Percentiles rank a stretch among this genome's conserved stretches.
phyloP scores from a whole-genome alignment of 2,797 vertebrate species.

The Siniperca scherzeri region DNA sequence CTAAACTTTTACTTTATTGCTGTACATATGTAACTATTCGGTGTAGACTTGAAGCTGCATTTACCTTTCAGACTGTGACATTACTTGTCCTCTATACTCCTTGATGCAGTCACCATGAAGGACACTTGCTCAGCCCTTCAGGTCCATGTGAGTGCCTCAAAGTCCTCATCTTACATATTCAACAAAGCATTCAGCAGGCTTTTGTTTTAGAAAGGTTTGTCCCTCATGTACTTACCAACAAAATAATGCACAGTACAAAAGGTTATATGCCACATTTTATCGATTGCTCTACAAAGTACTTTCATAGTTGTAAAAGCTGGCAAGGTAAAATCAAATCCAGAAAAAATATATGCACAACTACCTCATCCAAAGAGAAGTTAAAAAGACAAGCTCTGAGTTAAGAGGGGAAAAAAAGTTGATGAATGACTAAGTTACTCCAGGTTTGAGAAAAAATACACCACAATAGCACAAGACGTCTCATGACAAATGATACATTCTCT shows the following conservation, averaged over 20 bases:
- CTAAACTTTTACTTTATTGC: constrained; percentile 11
- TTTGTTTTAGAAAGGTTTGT: constrained; percentile 70
- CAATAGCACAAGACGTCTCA: constrained; percentile 78
- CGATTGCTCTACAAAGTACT: constrained; percentile 70
- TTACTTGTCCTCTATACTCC: constrained; percentile 58
- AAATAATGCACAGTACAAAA: constrained; percentile 64
- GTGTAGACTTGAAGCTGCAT: constrained; percentile 24
- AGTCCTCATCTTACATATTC: constrained; percentile 58
- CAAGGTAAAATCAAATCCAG: constrained; percentile 48
- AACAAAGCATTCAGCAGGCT: constrained; percentile 59
- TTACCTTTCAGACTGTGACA: constrained; percentile 56
- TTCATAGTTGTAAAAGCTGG: constrained; percentile 65
- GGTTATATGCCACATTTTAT: constrained; percentile 73
- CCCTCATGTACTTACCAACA: constrained; percentile 58
- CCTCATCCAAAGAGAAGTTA: constrained; percentile 57
- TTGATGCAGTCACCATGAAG: constrained; percentile 61
- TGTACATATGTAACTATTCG: background rate
- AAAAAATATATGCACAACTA: constrained; percentile 27
- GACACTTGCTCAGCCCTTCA: constrained; percentile 67
- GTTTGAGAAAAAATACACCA: constrained; percentile 74
- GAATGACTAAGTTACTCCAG: constrained; percentile 80
- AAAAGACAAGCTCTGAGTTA: constrained; percentile 48
- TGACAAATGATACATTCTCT: constrained; percentile 81
- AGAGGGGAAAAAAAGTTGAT: constrained; percentile 43
- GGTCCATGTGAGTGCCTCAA: constrained; percentile 55